Conservation (phyloP, 2,888 invertebrate species). For the Tribolium freemani region DNA sequence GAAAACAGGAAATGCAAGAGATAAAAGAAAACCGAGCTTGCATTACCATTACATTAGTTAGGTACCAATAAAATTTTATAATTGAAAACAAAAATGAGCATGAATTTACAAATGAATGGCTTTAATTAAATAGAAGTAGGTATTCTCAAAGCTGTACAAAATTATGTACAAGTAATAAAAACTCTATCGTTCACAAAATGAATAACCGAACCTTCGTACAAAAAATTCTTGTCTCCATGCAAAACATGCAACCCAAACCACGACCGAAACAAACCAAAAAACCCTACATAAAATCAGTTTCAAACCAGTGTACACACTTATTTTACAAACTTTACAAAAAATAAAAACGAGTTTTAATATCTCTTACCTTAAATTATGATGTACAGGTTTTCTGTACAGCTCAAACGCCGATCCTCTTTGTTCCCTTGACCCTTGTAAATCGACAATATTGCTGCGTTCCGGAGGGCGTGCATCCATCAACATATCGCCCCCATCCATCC, state of each 20-base stretch:
- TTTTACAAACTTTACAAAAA: slow-evolving; percentile 23
- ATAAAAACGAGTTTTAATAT: neutral
- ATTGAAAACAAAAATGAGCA: too few species aligned
- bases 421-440: slow-evolving; percentile 88
- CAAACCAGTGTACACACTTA: slow-evolving; percentile 64
- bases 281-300: slow-evolving; percentile 13
- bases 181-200: neutral
- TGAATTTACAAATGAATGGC: too few species aligned
- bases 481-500: slow-evolving; percentile 55
- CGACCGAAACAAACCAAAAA: neutral
- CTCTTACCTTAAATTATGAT: slow-evolving; percentile 82
- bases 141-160: too few species aligned
- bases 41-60: too few species aligned
- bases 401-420: slow-evolving; percentile 96
- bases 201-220: neutral
- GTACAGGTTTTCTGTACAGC: slow-evolving; percentile 90
- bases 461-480: slow-evolving; percentile 58
- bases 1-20: too few species aligned
- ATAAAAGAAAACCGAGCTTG: too few species aligned
- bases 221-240: slow-evolving; percentile 50
- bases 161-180: too few species aligned
- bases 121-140: too few species aligned
- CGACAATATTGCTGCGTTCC: slow-evolving; percentile 66
- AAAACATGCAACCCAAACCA: slow-evolving; percentile 42
- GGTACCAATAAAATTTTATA: too few species aligned